Base-by-base conservation (phyloP, 2,113 vertebrate genomes). In the Origma solitaria region DNA sequence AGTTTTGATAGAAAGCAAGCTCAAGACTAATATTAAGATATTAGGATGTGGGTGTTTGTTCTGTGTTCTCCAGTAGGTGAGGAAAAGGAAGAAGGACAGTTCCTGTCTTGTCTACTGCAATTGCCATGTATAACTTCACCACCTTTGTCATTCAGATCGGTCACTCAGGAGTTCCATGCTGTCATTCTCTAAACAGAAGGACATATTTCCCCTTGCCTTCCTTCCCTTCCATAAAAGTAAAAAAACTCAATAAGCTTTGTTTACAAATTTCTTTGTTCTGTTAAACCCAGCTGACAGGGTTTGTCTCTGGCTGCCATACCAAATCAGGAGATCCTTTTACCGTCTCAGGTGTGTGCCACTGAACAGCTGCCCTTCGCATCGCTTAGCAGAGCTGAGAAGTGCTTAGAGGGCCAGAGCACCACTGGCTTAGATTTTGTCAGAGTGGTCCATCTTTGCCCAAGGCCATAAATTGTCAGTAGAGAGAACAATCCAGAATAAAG, bases 291-390 rank as follows among this genome's bases (percentile, higher is more conserved):
- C 8, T 70, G 77, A 30, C 81, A 82, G n/a, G 13, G 0, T 88
- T 95, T 86, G 21, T 70, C 37, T 88, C 44, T 90, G 90, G 42
- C 49, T 97, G 91, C 61, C 77, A 37, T 49, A 64, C 30, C 69
- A 88, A 75, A 65, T 79, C 70, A 68, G 72, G 65, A 84, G 57
- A 45, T 77, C 28, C 25, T 82, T 78, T 88, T 60, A 9, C 35
- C 0, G 0, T 56, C 72, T 92, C 84, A 93, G 86, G 82, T 94
- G 88, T 86, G 65, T 94, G 82, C 35, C n/a, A 62, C 64, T 66
- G 82, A 77, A 62, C 33, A 86, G 75, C 31, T 60, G 76, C 77
- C 64, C 80, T 93, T 92, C 84, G 25, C n/a, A 28, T 35, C 0
- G 0, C 38, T 45, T 60, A 51, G 23, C 37, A 75, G 38, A 66